A percentile compares a stretch with the other conserved stretches of the same genome.
Conservation (phyloP, 2,888 invertebrate genomes). For the Malthinus seriepunctatus region DNA sequence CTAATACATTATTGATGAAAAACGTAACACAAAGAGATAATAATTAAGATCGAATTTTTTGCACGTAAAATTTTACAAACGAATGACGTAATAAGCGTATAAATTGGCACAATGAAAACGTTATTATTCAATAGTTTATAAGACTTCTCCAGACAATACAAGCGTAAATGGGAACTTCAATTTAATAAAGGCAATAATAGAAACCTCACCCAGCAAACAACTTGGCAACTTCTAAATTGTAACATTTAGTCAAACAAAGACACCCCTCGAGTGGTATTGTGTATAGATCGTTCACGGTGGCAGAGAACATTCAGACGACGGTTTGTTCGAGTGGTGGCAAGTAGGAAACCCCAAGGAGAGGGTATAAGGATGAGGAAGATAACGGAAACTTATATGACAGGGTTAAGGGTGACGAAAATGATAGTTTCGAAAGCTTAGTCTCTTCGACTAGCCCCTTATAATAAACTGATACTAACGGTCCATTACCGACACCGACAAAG, state of each 20-base stretch:
- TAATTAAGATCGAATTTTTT: constrained; percentile 5
- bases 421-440: constrained; percentile 50
- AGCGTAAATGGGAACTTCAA: constrained; percentile 54
- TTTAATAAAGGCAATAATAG: constrained; percentile 55
- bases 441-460: constrained; percentile 47
- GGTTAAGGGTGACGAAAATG: constrained; percentile 57
- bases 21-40: too few species aligned
- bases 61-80: neutral
- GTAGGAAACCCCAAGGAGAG: constrained; percentile 26
- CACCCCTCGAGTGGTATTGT: constrained; percentile 50
- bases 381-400: constrained; percentile 57
- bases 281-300: constrained; percentile 42
- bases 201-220: constrained; percentile 53
- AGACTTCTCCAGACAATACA: constrained; percentile 53
- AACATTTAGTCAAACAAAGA: constrained; percentile 55
- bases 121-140: constrained; percentile 55
- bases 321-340: constrained; percentile 29
- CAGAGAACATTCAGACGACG: constrained; percentile 31
- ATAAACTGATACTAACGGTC: constrained; percentile 48
- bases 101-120: constrained; percentile 41
- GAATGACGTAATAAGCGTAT: constrained; percentile 29
- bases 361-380: constrained; percentile 42
- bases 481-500: constrained; percentile 22
- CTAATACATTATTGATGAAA: too few species aligned
- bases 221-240: constrained; percentile 55